phyloP scores from a whole-genome alignment of 1,140 invertebrate species.

The Orchestia grillus region DNA sequence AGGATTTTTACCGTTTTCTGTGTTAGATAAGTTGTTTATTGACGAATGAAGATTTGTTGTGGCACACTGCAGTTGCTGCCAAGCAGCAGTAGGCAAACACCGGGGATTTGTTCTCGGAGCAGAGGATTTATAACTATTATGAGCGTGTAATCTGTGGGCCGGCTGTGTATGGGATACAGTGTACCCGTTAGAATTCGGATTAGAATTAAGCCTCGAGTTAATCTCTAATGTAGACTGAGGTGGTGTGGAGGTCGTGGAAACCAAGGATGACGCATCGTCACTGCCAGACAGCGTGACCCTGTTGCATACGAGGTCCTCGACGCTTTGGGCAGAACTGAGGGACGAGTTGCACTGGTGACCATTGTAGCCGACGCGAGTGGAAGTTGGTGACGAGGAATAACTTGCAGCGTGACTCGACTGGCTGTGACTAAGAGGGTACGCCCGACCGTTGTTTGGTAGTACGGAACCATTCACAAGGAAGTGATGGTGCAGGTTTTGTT shows the following conservation, averaged over 20 bases:
- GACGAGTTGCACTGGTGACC: slow-evolving; percentile 66
- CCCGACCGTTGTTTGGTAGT: slow-evolving; percentile 59
- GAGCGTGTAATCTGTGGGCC: slow-evolving; percentile 39
- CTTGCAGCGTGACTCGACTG: slow-evolving; percentile 16
- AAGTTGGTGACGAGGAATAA: slow-evolving; percentile 60
- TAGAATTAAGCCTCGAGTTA: slow-evolving; percentile 59
- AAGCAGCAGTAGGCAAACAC: slow-evolving; percentile 63
- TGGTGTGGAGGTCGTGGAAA: slow-evolving; percentile 64
- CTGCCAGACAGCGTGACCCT: slow-evolving; percentile 60
- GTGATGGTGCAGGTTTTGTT: slow-evolving; percentile 61
- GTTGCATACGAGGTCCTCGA: slow-evolving; percentile 67
- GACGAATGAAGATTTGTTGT: slow-evolving; percentile 46
- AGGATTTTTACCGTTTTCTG: neutral
- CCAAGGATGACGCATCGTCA: slow-evolving; percentile 61
- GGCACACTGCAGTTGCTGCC: slow-evolving; percentile 57
- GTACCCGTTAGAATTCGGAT: slow-evolving; percentile 65
- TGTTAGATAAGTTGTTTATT: slow-evolving; percentile 10
- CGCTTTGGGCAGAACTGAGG: slow-evolving; percentile 69
- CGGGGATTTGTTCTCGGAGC: slow-evolving; percentile 71
- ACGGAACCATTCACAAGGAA: slow-evolving; percentile 60
- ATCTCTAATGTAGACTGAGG: slow-evolving; percentile 64
- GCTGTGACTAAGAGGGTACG: slow-evolving; percentile 8
- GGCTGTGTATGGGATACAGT: slow-evolving; percentile 69
- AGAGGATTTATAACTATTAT: slow-evolving; percentile 67
- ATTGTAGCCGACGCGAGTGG: neutral